phyloP scores from a whole-genome alignment of 2,888 invertebrate species.

The Sesia apiformis region DNA sequence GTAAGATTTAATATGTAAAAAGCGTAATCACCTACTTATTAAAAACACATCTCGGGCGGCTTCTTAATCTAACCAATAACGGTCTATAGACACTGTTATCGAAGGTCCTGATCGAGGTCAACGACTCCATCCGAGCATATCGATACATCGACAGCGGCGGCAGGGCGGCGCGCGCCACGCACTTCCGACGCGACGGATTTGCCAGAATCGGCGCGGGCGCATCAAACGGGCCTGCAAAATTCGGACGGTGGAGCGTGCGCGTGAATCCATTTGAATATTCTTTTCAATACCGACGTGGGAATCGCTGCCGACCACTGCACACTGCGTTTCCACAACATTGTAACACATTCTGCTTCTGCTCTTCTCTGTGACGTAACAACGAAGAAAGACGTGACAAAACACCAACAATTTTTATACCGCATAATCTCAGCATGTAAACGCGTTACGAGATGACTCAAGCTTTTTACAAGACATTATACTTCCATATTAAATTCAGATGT shows the following conservation, averaged over 20 bases:
- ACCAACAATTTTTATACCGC: constrained; percentile 50
- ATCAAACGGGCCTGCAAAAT: constrained; percentile 68
- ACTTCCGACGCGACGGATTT: constrained; percentile 75
- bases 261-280: constrained; percentile 72
- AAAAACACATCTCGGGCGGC: constrained; percentile 23
- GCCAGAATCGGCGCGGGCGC: constrained; percentile 73
- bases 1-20: background rate
- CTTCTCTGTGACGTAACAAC: constrained; percentile 13
- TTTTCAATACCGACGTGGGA: constrained; percentile 65
- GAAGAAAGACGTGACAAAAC: constrained; percentile 24
- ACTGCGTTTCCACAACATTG: constrained; percentile 4
- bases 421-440: constrained; percentile 51
- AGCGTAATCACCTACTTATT: background rate
- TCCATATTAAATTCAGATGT: constrained; percentile 40
- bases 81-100: constrained; percentile 46
- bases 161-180: constrained; percentile 50
- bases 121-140: constrained; percentile 59
- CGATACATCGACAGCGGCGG: constrained; percentile 48
- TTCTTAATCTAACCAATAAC: constrained; percentile 49
- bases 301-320: constrained; percentile 31
- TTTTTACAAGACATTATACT: constrained; percentile 41
- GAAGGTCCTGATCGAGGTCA: constrained; percentile 63
- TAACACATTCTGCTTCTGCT: constrained; percentile 25
- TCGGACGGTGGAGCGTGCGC: constrained; percentile 67
- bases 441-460: constrained; percentile 23